A percentile compares a stretch with the other conserved stretches of the same genome.
Conservation (phyloP, 2,113 vertebrate species). For the Halcyon malimbica region DNA sequence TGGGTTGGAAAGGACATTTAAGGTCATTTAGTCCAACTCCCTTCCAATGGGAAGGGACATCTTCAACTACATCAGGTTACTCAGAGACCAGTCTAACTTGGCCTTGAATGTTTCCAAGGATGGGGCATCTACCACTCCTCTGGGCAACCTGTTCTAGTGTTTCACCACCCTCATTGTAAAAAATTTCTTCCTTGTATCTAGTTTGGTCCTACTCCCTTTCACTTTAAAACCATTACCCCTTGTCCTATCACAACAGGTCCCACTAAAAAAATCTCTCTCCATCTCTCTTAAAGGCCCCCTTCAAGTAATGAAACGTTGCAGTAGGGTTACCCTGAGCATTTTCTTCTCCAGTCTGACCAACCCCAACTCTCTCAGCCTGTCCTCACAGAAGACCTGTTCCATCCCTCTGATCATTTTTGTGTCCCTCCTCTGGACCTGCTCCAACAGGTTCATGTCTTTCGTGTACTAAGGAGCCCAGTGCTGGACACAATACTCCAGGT, state of each 20-base stretch:
- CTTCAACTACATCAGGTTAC: background rate
- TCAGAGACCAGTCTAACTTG: background rate
- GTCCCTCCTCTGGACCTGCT: background rate
- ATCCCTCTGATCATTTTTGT: background rate
- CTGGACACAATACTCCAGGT: background rate
- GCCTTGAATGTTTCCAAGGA: background rate
- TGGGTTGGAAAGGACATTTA: background rate
- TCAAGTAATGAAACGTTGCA: background rate
- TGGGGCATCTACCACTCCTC: fast-evolving
- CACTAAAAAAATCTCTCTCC: background rate
- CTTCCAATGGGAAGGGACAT: background rate
- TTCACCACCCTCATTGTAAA: background rate
- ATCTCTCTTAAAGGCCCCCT: background rate
- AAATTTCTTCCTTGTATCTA: background rate
- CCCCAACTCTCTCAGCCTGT: background rate
- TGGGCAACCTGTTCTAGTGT: background rate
- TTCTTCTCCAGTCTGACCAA: background rate
- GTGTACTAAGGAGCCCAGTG: background rate
- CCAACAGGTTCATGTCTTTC: background rate
- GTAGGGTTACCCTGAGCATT: background rate
- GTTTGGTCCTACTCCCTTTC: background rate
- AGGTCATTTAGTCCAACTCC: background rate
- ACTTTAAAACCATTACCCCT: background rate
- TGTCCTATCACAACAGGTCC: fast-evolving
- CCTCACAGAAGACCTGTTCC: background rate